Conservation (phyloP, 64 coral and sea anemone species). For the Trachythela sp. region DNA sequence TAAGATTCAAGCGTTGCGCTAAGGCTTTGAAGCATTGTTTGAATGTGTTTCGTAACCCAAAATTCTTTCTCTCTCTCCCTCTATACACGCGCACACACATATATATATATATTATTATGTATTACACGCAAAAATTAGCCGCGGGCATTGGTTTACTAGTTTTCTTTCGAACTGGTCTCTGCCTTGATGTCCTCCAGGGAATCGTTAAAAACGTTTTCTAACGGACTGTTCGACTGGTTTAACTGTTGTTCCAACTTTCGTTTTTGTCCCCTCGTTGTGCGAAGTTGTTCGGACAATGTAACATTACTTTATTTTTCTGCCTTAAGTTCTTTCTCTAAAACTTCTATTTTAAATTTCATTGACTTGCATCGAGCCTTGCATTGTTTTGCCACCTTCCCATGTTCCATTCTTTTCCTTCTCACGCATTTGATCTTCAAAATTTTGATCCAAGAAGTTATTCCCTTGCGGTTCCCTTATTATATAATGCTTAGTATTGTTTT, state of each 20-base stretch:
- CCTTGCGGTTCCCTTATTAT: neutral
- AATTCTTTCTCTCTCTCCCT: too few species aligned
- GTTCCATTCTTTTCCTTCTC: neutral
- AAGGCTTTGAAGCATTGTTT: too few species aligned
- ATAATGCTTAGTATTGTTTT: slow-evolving; percentile 12
- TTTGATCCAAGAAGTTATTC: slow-evolving; percentile 14
- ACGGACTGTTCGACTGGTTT: neutral
- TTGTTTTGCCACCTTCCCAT: neutral
- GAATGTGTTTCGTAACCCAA: too few species aligned
- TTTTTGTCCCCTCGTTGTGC: neutral
- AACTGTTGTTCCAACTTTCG: neutral
- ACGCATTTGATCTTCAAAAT: slow-evolving; percentile 18
- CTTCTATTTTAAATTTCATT: neutral
- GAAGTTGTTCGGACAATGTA: too few species aligned
- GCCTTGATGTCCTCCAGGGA: neutral
- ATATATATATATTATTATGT: too few species aligned
- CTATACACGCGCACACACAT: too few species aligned
- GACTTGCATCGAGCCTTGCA: neutral
- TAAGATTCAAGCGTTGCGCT: too few species aligned
- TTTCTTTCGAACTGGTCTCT: too few species aligned
- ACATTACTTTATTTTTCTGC: too few species aligned
- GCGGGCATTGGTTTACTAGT: too few species aligned
- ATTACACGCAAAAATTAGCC: too few species aligned
- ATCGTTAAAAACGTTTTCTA: neutral
- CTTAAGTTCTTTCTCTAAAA: too few species aligned